Percentiles rank a stretch among this genome's conserved stretches.
These are phyloP conservation scores for Lagopus leucura DNA, from an alignment of 2,113 vertebrate species.

Conservation along the genomic window DNA sequence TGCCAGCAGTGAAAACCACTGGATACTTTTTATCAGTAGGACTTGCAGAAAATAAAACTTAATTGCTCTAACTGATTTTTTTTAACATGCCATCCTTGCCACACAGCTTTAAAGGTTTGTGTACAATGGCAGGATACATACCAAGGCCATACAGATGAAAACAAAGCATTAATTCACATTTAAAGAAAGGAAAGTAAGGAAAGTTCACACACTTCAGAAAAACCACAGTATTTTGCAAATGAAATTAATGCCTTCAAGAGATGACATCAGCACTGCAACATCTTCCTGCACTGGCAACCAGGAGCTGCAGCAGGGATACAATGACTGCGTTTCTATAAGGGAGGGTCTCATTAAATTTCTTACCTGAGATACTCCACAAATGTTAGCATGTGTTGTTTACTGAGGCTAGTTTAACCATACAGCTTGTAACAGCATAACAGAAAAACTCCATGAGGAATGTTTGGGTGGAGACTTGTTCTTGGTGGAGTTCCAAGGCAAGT, in stretches of 20 bases:
- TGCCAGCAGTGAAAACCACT: background rate
- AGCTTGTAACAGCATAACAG: background rate
- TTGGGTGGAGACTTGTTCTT: background rate
- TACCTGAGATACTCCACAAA: background rate
- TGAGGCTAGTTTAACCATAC: slow-evolving; percentile 7
- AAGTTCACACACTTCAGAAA: slow-evolving; percentile 45
- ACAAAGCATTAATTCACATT: background rate
- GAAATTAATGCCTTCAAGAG: slow-evolving; percentile 42
- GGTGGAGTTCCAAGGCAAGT: background rate
- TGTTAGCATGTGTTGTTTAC: background rate
- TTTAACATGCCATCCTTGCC: background rate
- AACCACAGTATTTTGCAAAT: slow-evolving; percentile 37
- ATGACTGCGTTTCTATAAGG: background rate
- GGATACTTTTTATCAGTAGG: background rate
- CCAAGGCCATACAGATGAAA: background rate
- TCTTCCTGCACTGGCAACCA: background rate
- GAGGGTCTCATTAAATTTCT: background rate
- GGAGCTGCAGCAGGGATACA: background rate
- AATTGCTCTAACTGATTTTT: background rate
- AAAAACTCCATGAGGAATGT: background rate
- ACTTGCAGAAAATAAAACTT: background rate
- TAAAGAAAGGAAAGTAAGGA: slow-evolving; percentile 19
- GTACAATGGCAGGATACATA: background rate
- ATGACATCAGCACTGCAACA: slow-evolving; percentile 16
- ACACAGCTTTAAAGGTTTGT: slow-evolving; percentile 9